These are phyloP conservation scores for Motacilla alba DNA, from an alignment of 2,113 vertebrate genomes.

Conservation along the genomic window DNA sequence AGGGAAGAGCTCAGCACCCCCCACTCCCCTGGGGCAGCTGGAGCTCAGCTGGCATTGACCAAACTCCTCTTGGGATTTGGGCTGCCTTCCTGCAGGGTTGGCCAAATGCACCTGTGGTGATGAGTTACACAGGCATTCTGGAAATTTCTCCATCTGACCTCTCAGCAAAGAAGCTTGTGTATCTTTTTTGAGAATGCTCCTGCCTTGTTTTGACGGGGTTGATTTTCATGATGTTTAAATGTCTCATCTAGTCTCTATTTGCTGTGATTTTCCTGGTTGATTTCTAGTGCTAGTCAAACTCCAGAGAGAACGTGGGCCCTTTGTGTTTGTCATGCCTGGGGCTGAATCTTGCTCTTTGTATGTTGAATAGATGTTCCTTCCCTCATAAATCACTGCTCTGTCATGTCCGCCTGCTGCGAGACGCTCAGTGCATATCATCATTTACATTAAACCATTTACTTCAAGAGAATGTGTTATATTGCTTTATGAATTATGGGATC, in stretches of 20 bases:
- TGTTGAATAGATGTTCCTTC: not conserved
- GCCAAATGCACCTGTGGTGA: not conserved
- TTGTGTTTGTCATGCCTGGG: not conserved
- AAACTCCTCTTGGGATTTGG: not conserved
- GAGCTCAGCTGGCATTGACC: not conserved
- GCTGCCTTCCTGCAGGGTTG: not conserved
- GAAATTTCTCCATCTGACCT: not conserved
- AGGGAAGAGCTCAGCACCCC: not conserved
- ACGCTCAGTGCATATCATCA: conserved; percentile 27
- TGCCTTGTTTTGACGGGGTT: not conserved
- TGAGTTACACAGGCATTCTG: not conserved
- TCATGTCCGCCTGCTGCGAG: not conserved
- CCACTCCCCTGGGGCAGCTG: not conserved
- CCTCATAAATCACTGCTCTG: conserved; percentile 30
- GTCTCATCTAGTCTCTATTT: not conserved
- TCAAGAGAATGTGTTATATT: conserved; percentile 24
- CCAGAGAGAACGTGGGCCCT: not conserved
- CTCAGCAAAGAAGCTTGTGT: not conserved
- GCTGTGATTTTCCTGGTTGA: not conserved
- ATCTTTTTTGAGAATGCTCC: not conserved
- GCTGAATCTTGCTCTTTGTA: not conserved
- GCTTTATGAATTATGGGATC: conserved; percentile 53
- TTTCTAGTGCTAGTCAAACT: not conserved
- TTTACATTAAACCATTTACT: conserved; percentile 59
- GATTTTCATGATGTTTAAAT: not conserved